Conservation (phyloP, 1,140 invertebrate species). For the Drosophila cardini region DNA sequence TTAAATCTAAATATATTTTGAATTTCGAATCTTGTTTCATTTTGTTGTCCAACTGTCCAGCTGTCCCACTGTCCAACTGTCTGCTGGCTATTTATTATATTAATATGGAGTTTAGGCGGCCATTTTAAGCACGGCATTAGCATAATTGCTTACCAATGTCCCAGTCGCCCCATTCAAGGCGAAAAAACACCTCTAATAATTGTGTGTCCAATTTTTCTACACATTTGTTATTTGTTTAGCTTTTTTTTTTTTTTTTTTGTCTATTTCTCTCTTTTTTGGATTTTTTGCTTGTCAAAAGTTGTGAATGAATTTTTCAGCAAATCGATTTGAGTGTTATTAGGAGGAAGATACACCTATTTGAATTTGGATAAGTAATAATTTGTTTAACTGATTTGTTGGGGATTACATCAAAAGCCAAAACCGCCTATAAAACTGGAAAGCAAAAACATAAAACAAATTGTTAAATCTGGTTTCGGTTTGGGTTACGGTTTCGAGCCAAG, state of each 20-base stretch:
- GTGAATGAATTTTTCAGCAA: slow-evolving; percentile 75
- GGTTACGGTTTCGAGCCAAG: slow-evolving; percentile 31
- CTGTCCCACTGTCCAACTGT: background rate
- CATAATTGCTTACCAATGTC: slow-evolving; percentile 75
- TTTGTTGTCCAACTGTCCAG: background rate
- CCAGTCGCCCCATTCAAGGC: slow-evolving; percentile 66
- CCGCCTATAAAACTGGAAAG: slow-evolving; percentile 55
- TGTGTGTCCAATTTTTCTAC: slow-evolving; percentile 75
- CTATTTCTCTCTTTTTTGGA: slow-evolving; percentile 29
- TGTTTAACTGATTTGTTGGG: slow-evolving; percentile 73
- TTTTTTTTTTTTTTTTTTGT: slow-evolving; percentile 41
- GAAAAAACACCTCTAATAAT: slow-evolving; percentile 78
- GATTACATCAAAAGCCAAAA: slow-evolving; percentile 77
- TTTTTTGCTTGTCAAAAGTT: slow-evolving; percentile 51
- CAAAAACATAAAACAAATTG: slow-evolving; percentile 4
- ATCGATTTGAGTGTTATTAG: slow-evolving; percentile 65
- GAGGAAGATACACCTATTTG: slow-evolving; percentile 25
- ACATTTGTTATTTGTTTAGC: slow-evolving; percentile 42
- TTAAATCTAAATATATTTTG: slow-evolving; percentile 12
- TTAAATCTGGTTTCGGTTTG: slow-evolving; percentile 53
- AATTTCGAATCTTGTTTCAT: slow-evolving; percentile 31
- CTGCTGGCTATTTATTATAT: slow-evolving; percentile 67
- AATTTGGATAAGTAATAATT: slow-evolving; percentile 74
- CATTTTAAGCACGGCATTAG: slow-evolving; percentile 74
- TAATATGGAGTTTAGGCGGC: slow-evolving; percentile 71